Conservation (phyloP, 2,113 vertebrate species). For the Petrocephalus zakoni region DNA sequence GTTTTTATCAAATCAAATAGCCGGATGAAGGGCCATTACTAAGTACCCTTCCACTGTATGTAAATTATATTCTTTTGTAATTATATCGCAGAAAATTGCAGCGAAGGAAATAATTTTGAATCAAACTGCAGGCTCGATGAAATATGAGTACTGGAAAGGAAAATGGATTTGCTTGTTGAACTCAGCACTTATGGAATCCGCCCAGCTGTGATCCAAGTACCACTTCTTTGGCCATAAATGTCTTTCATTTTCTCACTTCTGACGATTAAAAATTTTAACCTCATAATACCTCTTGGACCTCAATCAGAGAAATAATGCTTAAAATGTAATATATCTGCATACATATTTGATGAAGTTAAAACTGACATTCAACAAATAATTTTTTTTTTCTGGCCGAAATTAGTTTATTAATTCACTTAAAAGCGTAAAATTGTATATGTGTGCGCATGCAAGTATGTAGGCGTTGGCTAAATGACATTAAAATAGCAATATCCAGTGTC, state of each 20-base stretch:
- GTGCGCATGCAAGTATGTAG: neutral
- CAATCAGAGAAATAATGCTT: neutral
- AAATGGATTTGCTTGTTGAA: slow-evolving; percentile 1
- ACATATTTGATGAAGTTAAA: neutral
- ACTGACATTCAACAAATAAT: too few relatives aligned
- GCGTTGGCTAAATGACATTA: neutral
- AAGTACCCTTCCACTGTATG: neutral
- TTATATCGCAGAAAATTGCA: slow-evolving; percentile 17
- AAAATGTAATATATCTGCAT: neutral
- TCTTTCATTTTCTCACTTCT: neutral
- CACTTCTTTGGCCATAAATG: neutral
- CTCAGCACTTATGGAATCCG: neutral
- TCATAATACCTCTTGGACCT: neutral
- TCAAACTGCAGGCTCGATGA: neutral
- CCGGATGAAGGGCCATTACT: neutral
- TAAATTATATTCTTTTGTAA: slow-evolving; percentile 4
- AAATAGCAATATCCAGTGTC: neutral
- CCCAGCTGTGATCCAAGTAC: neutral
- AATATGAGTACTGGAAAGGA: neutral
- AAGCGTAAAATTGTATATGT: neutral
- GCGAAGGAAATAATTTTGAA: neutral
- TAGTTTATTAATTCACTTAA: neutral
- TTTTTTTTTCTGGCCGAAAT: too few relatives aligned
- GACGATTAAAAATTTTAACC: neutral
- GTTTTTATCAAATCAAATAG: slow-evolving; percentile 15